Evolutionary conservation across 2,888 invertebrate genomes (phyloP), one percentile per base, ranked within the genome.

Genomic region (Drosophila antonietae): DNA sequence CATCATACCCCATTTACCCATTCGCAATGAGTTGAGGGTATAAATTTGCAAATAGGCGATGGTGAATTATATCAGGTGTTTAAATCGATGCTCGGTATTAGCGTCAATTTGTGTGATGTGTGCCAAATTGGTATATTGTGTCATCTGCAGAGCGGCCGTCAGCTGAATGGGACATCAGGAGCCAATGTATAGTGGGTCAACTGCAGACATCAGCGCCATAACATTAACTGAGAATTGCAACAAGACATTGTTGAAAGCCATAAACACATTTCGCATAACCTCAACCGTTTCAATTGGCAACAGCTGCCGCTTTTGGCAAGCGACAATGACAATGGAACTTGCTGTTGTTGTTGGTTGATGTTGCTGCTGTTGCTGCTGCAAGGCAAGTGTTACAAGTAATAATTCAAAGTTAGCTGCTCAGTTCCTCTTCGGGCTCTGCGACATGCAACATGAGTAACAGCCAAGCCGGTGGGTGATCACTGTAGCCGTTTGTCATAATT

Each of bases 401-500:
- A 81, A 77, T 67, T 84, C 75, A 81, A 39, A 52, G 77, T 31
- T 37, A 53, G 61, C 63, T 73, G 56, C 58, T 57, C 66, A 80
- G 84, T 82, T 82, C 82, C 80, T 80, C 67, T 71, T 68, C 68
- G 71, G 46, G 8, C 51, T 7, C 18, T 49, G 64, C 67, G 46
- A 58, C 78, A 65, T 67, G 83, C 85, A 75, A 68, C 70, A 65
- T 68, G 66, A 61, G 20, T 28, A 55, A 52, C 52, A 59, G 47
- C 44, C 8, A 52, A 20, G 20, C 8, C 55, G 60, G 52, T 52
- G 33, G 46, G 46, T 35, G 60, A 55, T 47, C 47, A 64, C 59
- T 39, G 59, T 44, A 66, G 84, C 58, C 75, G 73, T 80, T 84
- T 78, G 80, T 84, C 87, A 84, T 85, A 87, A 87, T 85, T 85